Conservation (phyloP, 2,113 vertebrate species). For the Prietella phreatophila region DNA sequence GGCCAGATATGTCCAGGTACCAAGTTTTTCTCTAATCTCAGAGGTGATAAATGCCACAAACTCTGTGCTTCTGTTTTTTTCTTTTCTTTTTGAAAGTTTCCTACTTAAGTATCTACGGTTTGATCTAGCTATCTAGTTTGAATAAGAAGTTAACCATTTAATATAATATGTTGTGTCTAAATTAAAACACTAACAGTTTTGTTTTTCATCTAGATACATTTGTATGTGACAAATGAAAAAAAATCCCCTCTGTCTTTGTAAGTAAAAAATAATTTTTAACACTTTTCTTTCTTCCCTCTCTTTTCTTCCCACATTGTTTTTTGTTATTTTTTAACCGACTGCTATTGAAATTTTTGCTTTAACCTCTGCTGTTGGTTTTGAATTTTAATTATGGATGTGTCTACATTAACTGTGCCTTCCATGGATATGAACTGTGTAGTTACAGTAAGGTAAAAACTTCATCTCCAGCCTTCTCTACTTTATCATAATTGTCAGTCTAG, state of each 20-base stretch:
- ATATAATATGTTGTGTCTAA: not conserved
- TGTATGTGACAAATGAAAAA: too few species aligned
- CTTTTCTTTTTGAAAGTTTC: not conserved
- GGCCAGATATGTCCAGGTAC: too few species aligned
- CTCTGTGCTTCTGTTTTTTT: too few species aligned
- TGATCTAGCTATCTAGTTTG: not conserved
- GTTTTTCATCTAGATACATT: too few species aligned
- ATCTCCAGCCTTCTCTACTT: not conserved
- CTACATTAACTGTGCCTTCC: not conserved
- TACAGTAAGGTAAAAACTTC: not conserved
- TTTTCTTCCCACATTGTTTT: too few species aligned
- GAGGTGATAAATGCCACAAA: too few species aligned
- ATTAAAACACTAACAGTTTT: too few species aligned
- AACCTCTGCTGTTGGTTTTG: not conserved
- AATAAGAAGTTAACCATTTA: not conserved
- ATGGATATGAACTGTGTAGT: not conserved
- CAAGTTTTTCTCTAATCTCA: too few species aligned
- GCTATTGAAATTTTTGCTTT: not conserved
- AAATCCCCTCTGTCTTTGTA: too few species aligned
- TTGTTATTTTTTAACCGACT: not conserved
- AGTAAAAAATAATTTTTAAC: too few species aligned
- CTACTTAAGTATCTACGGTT: too few species aligned
- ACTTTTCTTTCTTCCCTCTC: too few species aligned
- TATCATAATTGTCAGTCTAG: conserved; percentile 41
- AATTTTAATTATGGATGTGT: not conserved